Conservation (phyloP, 2,888 invertebrate genomes). For the Dyspetes luteomarginatus region DNA sequence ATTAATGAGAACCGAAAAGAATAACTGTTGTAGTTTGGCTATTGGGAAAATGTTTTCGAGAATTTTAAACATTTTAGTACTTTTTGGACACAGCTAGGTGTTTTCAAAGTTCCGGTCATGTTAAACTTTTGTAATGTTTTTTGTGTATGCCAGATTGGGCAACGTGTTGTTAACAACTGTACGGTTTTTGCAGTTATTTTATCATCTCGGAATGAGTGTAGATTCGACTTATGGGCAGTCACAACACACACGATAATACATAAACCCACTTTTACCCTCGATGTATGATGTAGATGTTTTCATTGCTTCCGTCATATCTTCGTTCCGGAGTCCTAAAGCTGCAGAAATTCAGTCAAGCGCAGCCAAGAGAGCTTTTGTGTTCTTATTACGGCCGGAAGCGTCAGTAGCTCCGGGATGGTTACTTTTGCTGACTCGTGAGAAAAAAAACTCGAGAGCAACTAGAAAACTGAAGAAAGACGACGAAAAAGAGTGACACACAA, state of each 20-base stretch:
- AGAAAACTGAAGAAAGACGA: neutral
- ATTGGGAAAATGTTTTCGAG: too few species aligned
- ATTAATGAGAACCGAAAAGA: too few species aligned
- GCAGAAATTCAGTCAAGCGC: neutral
- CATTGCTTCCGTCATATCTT: neutral
- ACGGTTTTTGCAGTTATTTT: neutral
- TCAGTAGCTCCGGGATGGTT: neutral
- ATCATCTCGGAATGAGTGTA: neutral
- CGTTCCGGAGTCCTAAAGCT: neutral
- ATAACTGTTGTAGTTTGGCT: too few species aligned
- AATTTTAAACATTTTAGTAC: too few species aligned
- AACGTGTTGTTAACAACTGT: neutral
- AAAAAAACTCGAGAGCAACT: neutral
- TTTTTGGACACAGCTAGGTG: too few species aligned
- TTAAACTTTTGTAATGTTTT: too few species aligned
- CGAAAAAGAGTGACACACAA: neutral
- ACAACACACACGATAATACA: too few species aligned
- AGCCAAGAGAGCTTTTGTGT: conserved; percentile 2
- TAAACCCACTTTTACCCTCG: neutral
- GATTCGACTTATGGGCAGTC: neutral
- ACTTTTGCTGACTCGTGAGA: neutral
- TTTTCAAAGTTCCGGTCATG: too few species aligned
- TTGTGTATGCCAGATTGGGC: too few species aligned
- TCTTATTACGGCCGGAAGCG: conserved; percentile 8
- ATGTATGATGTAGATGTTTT: neutral